Percentiles rank a stretch among this genome's conserved stretches.
These are phyloP conservation scores for Cosmia pyralina DNA, from an alignment of 2,888 invertebrate species.

Conservation along the genomic window DNA sequence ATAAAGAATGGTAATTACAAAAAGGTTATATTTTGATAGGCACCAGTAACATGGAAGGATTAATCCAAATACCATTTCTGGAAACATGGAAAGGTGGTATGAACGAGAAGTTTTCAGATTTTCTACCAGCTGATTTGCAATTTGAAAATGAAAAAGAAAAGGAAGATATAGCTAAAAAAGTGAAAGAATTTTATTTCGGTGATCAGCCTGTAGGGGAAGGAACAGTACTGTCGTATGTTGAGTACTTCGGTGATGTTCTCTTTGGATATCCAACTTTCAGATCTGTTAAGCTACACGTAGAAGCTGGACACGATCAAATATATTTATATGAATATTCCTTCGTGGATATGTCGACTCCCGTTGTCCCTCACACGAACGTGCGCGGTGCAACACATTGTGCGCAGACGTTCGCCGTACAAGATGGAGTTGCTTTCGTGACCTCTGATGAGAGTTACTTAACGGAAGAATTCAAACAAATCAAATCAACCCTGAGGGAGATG, in stretches of 20 bases:
- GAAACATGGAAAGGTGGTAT: constrained; percentile 64
- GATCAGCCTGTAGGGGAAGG: constrained; percentile 59
- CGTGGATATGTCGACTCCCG: constrained; percentile 60
- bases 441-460: constrained; percentile 49
- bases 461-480: constrained; percentile 60
- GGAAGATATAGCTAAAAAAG: constrained; percentile 58
- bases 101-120: constrained; percentile 72
- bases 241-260: constrained; percentile 77
- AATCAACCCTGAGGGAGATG: constrained; percentile 57
- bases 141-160: constrained; percentile 68
- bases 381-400: constrained; percentile 72
- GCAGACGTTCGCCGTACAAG: constrained; percentile 63
- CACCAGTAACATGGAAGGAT: constrained; percentile 53
- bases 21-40: constrained; percentile 51
- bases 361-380: constrained; percentile 65
- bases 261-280: constrained; percentile 70
- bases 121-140: constrained; percentile 71
- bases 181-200: constrained; percentile 76
- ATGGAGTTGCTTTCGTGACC: constrained; percentile 32
- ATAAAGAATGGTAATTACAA: constrained; percentile 40
- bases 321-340: constrained; percentile 76
- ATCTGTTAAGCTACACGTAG: constrained; percentile 64
- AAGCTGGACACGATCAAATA: constrained; percentile 68
- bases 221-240: constrained; percentile 60
- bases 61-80: constrained; percentile 16